Conservation (phyloP, 2,888 invertebrate species). For the Ophion slaviceki region DNA sequence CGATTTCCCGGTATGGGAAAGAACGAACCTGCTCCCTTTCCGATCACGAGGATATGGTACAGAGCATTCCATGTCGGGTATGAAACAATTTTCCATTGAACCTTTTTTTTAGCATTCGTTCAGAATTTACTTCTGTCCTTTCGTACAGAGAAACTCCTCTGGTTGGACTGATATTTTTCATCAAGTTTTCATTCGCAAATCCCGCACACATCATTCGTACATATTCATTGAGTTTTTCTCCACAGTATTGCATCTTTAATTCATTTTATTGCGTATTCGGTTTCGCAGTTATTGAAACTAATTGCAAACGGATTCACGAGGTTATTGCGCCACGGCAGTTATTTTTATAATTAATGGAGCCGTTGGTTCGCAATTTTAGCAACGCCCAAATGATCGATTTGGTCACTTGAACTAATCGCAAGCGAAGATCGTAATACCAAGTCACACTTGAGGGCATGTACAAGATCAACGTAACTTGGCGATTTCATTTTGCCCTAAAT, state of each 20-base stretch:
- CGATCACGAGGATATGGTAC: slow-evolving; percentile 13
- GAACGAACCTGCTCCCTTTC: slow-evolving; percentile 26
- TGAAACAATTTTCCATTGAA: neutral
- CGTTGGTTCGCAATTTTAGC: neutral
- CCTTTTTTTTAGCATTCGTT: neutral
- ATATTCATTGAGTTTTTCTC: neutral
- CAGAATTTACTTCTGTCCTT: neutral
- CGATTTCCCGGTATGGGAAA: slow-evolving; percentile 71
- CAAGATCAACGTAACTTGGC: no score
- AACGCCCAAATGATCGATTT: neutral
- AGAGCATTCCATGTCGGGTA: slow-evolving; percentile 7
- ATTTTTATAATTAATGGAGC: neutral
- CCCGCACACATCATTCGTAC: neutral
- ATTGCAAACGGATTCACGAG: neutral
- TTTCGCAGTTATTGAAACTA: no score
- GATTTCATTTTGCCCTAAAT: no score
- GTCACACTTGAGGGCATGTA: neutral
- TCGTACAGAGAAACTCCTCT: neutral
- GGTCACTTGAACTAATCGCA: neutral
- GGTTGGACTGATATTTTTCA: slow-evolving; percentile 1
- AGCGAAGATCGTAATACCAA: neutral
- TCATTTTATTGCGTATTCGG: no score
- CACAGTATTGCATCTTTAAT: no score
- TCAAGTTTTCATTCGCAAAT: neutral
- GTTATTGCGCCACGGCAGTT: neutral